These are phyloP conservation scores for Syrmaticus mikado DNA, from an alignment of 2,113 vertebrate genomes.

Conservation along the genomic window DNA sequence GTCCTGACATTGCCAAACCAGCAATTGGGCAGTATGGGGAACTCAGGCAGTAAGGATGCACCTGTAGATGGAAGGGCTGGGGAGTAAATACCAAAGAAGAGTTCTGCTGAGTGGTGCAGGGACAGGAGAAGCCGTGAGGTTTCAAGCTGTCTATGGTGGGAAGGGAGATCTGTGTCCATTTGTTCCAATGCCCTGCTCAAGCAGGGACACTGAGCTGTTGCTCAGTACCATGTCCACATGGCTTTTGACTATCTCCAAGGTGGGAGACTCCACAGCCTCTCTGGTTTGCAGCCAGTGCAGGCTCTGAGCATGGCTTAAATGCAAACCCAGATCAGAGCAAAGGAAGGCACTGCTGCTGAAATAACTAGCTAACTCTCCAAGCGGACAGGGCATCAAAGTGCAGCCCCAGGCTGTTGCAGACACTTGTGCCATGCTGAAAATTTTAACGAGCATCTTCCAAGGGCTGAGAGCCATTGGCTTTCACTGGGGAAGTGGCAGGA, in stretches of 20 bases:
- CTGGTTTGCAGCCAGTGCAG: rapidly evolving
- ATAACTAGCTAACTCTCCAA: not conserved
- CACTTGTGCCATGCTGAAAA: rapidly evolving
- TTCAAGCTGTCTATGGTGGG: not conserved
- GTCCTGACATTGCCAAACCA: rapidly evolving
- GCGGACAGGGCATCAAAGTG: not conserved
- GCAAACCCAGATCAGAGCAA: not conserved
- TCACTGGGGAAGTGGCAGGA: not conserved
- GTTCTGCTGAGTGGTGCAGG: not conserved
- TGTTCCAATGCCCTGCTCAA: not conserved
- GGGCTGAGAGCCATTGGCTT: not conserved
- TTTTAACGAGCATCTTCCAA: not conserved
- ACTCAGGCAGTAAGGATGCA: not conserved
- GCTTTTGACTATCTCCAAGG: not conserved
- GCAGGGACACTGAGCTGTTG: not conserved
- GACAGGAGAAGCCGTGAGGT: not conserved
- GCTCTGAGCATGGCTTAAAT: not conserved
- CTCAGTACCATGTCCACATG: not conserved
- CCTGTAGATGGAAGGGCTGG: too few relatives aligned
- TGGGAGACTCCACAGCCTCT: not conserved
- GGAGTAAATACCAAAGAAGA: not conserved
- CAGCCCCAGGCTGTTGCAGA: not conserved
- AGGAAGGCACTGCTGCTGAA: rapidly evolving
- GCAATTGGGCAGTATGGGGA: rapidly evolving
- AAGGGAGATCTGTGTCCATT: not conserved